These are phyloP conservation scores for Acipenser ruthenus DNA, from an alignment of 2,797 vertebrate genomes.

Conservation along the genomic window DNA sequence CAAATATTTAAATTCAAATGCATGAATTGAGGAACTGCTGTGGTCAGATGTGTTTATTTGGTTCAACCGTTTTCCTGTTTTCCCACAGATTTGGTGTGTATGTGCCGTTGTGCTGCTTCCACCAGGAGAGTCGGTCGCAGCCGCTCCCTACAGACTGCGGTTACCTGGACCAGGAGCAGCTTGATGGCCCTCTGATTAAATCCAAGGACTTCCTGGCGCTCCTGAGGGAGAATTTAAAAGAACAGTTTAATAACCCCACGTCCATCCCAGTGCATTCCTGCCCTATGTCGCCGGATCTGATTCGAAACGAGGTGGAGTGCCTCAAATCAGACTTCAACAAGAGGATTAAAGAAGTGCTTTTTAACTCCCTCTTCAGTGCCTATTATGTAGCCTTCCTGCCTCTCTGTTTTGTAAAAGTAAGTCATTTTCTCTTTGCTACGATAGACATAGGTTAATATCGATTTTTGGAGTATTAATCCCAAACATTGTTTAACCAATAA, in stretches of 20 bases:
- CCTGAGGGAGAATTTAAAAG: conserved; percentile 81
- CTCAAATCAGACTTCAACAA: conserved; percentile 96
- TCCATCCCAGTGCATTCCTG: conserved; percentile 89
- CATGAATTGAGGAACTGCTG: too few relatives aligned
- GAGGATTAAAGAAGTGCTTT: conserved; percentile 96
- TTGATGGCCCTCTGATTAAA: conserved; percentile 68
- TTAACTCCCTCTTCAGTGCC: conserved; percentile 97
- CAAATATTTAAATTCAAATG: too few relatives aligned
- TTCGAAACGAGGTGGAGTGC: conserved; percentile 92
- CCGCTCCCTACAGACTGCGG: conserved; percentile 68
- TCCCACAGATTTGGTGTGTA: conserved; percentile 85
- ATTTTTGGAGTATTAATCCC: too few relatives aligned
- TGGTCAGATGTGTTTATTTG: too few relatives aligned
- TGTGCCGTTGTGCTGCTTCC: conserved; percentile 94
- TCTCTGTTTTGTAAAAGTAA: conserved; percentile 94
- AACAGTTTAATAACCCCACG: conserved; percentile 81
- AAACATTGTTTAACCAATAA: too few relatives aligned
- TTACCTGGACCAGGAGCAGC: conserved; percentile 74
- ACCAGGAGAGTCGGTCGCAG: conserved; percentile 82
- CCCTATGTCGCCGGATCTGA: conserved; percentile 87
- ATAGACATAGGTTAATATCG: too few relatives aligned
- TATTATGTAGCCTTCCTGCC: conserved; percentile 97
- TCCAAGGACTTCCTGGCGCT: conserved; percentile 88
- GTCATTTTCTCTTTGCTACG: conserved; percentile 15
- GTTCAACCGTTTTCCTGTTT: background rate